Percentiles rank a stretch among this genome's conserved stretches.
These are phyloP conservation scores for Patagioenas fasciata DNA, from an alignment of 2,113 vertebrate genomes.

Conservation along the genomic window DNA sequence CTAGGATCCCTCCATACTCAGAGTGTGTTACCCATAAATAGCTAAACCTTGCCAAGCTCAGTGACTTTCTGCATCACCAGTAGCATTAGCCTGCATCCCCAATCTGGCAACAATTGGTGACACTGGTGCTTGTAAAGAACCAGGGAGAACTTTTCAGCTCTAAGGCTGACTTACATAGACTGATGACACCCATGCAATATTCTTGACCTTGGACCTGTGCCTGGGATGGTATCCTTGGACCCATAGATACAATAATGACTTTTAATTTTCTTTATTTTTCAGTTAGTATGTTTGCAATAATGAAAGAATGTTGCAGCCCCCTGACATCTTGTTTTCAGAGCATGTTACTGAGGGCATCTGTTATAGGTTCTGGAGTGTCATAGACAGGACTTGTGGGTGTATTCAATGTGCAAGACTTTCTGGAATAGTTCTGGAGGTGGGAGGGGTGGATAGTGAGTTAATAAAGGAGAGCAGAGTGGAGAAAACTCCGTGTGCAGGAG, in stretches of 20 bases:
- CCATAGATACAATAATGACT: neutral
- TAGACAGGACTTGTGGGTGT: neutral
- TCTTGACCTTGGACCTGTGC: neutral
- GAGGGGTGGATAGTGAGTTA: neutral
- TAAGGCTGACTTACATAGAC: neutral
- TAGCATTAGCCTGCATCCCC: neutral
- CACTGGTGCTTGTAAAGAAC: neutral
- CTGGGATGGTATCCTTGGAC: neutral
- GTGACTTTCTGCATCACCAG: neutral
- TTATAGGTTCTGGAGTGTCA: neutral
- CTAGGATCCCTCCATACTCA: neutral
- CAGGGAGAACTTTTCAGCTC: neutral
- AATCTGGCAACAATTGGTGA: neutral
- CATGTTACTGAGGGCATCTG: neutral
- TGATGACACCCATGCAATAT: neutral
- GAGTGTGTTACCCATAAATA: neutral
- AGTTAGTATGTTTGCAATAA: neutral
- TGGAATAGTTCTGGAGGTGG: neutral
- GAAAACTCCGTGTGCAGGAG: neutral
- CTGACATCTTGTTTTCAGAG: neutral
- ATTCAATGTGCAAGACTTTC: neutral
- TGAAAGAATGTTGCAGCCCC: neutral
- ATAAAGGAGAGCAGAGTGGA: neutral
- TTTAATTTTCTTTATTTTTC: neutral
- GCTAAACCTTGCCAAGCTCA: neutral